Conservation (phyloP, 2,888 invertebrate species). For the Auanema freiburgensis region DNA sequence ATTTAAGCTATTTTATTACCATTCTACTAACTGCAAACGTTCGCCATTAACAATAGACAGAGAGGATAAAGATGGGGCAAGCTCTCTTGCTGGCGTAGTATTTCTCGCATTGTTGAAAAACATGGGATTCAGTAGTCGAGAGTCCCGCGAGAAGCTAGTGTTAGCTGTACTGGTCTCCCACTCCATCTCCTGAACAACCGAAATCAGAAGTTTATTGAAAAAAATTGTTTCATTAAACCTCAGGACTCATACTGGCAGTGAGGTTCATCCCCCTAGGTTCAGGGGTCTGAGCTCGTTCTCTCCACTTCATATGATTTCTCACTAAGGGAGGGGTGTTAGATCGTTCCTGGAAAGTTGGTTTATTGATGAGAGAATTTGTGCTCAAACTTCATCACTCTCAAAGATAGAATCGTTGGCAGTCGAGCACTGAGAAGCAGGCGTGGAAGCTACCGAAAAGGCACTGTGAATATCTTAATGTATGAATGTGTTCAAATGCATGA, state of each 20-base stretch:
- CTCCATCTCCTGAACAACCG: constrained; percentile 32
- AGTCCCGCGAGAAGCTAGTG: background rate
- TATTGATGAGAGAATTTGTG: no score
- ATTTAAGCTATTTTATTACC: constrained; percentile 1
- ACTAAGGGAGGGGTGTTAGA: background rate
- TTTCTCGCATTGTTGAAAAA: constrained; percentile 1
- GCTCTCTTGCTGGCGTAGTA: constrained; percentile 10
- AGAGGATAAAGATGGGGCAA: constrained; percentile 10
- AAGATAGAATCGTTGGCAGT: constrained; percentile 19
- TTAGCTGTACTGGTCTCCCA: constrained; percentile 38
- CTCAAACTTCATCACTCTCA: background rate
- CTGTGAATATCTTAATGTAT: no score
- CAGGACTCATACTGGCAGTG: background rate
- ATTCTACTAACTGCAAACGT: background rate
- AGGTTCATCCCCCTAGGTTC: constrained; percentile 2
- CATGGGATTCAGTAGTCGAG: background rate
- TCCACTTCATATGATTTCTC: constrained; percentile 15
- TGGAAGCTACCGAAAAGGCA: constrained; percentile 54
- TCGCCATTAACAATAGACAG: background rate
- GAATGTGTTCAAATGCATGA: background rate
- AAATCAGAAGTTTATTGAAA: background rate
- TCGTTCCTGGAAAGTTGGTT: background rate
- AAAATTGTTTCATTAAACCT: constrained; percentile 4
- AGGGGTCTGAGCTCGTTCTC: constrained; percentile 19
- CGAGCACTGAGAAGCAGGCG: constrained; percentile 50